Conservation (phyloP, 2,113 vertebrate genomes). For the Rhabdornis inornatus region DNA sequence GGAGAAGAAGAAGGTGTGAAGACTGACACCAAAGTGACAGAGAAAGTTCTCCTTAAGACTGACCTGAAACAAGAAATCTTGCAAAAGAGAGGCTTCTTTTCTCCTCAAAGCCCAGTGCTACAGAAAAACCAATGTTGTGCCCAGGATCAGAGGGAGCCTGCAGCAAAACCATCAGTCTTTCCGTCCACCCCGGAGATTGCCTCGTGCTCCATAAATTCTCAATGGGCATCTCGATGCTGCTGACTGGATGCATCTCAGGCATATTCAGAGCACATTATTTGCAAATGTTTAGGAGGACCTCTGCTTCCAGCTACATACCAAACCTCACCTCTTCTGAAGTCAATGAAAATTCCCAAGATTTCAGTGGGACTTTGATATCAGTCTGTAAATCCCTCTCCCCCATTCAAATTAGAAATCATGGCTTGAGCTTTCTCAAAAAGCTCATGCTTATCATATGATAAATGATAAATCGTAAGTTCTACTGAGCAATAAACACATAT, state of each 20-base stretch:
- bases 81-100: not conserved
- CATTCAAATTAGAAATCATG: not conserved
- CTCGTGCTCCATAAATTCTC: not conserved
- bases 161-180: not conserved
- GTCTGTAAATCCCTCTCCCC: not conserved
- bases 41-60: not conserved
- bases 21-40: not conserved
- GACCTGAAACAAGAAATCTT: not conserved
- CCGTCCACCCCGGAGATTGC: not conserved
- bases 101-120: not conserved
- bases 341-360: not conserved
- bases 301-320: not conserved
- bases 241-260: not conserved
- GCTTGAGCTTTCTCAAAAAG: not conserved
- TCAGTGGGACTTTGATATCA: not conserved
- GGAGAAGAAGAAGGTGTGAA: not conserved
- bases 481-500: not conserved
- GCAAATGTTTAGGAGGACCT: not conserved
- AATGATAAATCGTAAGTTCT: not conserved
- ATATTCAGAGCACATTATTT: not conserved
- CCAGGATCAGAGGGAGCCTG: not conserved
- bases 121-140: fast-evolving
- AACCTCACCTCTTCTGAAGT: not conserved
- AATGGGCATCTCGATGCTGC: not conserved
- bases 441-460: not conserved